Base-by-base conservation (phyloP, 2,113 vertebrate species). In the Myiozetetes cayanensis region DNA sequence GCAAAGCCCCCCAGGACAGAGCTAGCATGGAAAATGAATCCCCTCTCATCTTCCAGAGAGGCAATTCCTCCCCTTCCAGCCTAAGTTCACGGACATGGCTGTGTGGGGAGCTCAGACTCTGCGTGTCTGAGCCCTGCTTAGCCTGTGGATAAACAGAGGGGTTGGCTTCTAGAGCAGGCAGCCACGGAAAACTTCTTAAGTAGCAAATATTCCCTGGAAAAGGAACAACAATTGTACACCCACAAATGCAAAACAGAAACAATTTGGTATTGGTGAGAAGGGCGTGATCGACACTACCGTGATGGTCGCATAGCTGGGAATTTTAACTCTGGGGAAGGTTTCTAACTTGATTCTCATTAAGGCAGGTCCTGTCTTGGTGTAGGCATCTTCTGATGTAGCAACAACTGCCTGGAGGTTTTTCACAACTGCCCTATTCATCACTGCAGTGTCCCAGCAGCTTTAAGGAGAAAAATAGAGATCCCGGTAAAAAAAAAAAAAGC, bases 251-350 rank as follows among this genome's bases (percentile, higher is more conserved):
- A 86, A 72, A 49, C 4, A 47, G 53, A 92, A 44, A 8, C 12
- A 2, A 7, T 46, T 56, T 35, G 10, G 43, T 52, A 44, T 2
- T 2, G 4, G 35, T 0, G 1, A 73, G 62, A 73, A 90, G 76
- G 0, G 19, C 0, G 0, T 2, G 9, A 44, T 56, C 0, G 0
- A 13, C 0, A 0, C 27, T 2, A 1, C 37, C 49, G 68, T 8
- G 1, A 23, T n/a, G 55, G 76, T n/a, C 28, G 20, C 24, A 9
- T 8, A 31, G 49, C 12, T 1, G 19, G 49, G 86, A 68, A 78
- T 92, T 93, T 72, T 19, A 61, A 53, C 44, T 67, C 56, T 72
- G 19, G 23, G 47, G 18, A 35, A 87, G 65, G 23, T 62, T 95
- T 85, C 72, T 80, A 12, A 35, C 56, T 75, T 72, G 41, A 25